phyloP scores from a whole-genome alignment of 2,113 vertebrate genomes.

The Grallaria varia region DNA sequence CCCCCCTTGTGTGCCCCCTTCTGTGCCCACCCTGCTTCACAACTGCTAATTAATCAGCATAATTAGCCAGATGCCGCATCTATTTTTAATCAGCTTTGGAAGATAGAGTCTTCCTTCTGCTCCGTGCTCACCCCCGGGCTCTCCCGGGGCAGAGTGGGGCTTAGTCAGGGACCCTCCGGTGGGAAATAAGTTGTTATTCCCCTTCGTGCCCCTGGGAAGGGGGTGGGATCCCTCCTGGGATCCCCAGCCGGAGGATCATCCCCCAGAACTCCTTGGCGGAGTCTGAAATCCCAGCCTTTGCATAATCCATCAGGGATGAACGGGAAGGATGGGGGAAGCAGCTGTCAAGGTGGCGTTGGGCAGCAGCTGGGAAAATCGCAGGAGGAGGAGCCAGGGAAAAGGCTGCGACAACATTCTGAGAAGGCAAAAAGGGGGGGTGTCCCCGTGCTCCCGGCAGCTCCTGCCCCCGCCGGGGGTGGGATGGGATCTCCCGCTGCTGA shows the following conservation, averaged over 20 bases:
- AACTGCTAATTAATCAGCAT: conserved; percentile 48
- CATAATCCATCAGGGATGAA: neutral
- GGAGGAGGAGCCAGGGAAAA: conserved; percentile 2
- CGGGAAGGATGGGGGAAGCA: neutral
- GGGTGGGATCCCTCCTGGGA: neutral
- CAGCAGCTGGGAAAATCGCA: neutral
- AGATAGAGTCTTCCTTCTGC: neutral
- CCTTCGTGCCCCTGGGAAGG: fast-evolving
- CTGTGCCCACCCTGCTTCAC: neutral
- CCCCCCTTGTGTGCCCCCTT: neutral
- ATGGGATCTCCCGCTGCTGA: neutral
- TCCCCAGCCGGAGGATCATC: neutral
- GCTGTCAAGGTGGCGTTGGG: neutral
- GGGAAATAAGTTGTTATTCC: neutral
- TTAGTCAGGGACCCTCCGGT: neutral
- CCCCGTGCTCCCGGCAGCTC: neutral
- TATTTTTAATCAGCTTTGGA: conserved; percentile 46
- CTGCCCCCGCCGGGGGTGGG: fast-evolving
- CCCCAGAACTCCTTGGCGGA: neutral
- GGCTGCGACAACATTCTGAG: neutral
- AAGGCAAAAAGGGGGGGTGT: neutral
- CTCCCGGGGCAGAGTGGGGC: neutral
- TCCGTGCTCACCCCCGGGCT: neutral
- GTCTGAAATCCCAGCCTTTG: neutral
- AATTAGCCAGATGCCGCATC: neutral